Evolutionary conservation across 2,113 vertebrate genomes (phyloP).

Genomic region (Thamnophis sirtalis): DNA sequence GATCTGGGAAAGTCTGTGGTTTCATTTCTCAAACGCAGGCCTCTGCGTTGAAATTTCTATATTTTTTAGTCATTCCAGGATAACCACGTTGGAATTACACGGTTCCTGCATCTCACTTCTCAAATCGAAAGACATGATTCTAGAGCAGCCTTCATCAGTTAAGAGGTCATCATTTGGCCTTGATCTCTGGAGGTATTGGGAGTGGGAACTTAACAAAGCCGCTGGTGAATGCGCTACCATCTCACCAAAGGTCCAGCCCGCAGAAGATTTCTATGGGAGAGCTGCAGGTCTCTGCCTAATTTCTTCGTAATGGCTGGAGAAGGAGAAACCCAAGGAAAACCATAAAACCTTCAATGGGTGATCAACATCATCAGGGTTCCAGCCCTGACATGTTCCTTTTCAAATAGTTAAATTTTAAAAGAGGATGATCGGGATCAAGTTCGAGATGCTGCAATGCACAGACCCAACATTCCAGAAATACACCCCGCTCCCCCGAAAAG

Average conservation of each 20-base stretch:
- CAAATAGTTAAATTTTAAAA: background rate
- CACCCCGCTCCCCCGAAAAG: background rate
- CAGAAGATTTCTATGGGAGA: background rate
- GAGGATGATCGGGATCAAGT: background rate
- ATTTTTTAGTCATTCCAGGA: background rate
- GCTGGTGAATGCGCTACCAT: background rate
- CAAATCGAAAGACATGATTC: constrained; percentile 6
- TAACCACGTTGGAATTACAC: background rate
- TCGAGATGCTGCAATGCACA: background rate
- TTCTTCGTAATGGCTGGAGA: background rate
- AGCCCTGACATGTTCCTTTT: background rate
- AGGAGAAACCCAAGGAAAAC: background rate
- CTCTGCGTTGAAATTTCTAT: background rate
- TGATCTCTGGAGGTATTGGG: background rate
- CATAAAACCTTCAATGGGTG: background rate
- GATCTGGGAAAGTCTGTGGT: background rate
- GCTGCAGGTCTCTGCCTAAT: background rate
- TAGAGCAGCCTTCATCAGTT: background rate
- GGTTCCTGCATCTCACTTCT: background rate
- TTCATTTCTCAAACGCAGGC: background rate
- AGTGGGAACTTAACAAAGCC: background rate
- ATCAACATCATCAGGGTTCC: background rate
- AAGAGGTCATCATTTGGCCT: background rate
- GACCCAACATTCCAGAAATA: background rate
- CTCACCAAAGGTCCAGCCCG: background rate